A percentile compares a stretch with the other conserved stretches of the same genome.
phyloP scores from a whole-genome alignment of 2,113 vertebrate genomes.

The Psephotus haematonotus region DNA sequence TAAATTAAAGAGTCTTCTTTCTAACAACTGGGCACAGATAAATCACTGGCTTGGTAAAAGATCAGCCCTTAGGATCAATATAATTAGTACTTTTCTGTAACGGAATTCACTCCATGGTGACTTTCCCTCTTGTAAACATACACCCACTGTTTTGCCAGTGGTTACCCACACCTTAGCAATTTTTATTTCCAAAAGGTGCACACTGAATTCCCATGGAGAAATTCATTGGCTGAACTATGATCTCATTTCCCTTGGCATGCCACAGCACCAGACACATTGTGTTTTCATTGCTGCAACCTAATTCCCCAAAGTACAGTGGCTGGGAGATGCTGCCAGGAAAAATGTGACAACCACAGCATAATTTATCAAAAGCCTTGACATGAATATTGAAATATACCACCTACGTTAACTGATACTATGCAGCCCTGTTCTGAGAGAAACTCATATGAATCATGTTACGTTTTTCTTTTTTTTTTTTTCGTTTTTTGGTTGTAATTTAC shows the following conservation, averaged over 20 bases:
- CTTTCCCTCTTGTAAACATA: background rate
- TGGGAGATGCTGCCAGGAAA: conserved; percentile 45
- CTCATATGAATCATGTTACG: background rate
- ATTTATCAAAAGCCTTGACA: background rate
- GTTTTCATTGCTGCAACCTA: conserved; percentile 41
- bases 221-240: conserved; percentile 26
- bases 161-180: conserved; percentile 5
- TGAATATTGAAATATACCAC: background rate
- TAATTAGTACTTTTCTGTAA: background rate
- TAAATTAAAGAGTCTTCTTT: background rate
- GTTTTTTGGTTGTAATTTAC: background rate
- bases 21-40: background rate
- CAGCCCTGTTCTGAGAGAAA: background rate
- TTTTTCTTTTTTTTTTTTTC: accelerated
- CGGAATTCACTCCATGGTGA: background rate
- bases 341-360: conserved; percentile 6
- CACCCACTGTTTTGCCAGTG: background rate
- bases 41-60: background rate
- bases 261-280: background rate
- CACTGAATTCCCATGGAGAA: conserved; percentile 46
- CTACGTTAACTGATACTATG: background rate
- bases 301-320: conserved; percentile 16
- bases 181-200: conserved; percentile 39
- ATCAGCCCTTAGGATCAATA: background rate
- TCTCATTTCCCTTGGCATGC: conserved; percentile 58